Evolutionary conservation across 2,113 vertebrate species (phyloP).

Genomic region (Lethenteron reissneri): DNA sequence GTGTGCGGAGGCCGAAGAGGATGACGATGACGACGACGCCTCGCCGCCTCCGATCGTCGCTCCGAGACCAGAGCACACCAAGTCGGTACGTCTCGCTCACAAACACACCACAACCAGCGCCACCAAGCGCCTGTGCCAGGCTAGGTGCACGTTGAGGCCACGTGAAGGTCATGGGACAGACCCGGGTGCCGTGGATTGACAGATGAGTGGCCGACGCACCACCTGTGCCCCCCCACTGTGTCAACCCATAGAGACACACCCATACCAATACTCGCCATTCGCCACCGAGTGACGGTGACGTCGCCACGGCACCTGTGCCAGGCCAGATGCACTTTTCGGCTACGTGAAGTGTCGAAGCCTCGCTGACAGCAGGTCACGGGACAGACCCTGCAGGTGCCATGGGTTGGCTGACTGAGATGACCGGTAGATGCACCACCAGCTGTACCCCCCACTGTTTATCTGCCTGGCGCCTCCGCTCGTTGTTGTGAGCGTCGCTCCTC

Average conservation of each 20-base stretch:
- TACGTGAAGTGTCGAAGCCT: too few relatives aligned
- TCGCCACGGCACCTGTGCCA: too few relatives aligned
- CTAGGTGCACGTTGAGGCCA: neutral
- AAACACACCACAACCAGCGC: neutral
- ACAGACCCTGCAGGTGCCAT: too few relatives aligned
- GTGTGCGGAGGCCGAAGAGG: constrained; percentile 29
- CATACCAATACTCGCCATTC: neutral
- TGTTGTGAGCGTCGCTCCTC: too few relatives aligned
- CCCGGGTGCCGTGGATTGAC: neutral
- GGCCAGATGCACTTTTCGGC: too few relatives aligned
- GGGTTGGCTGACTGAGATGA: too few relatives aligned
- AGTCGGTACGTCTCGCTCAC: constrained; percentile 44
- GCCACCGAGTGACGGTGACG: too few relatives aligned
- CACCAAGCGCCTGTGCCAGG: neutral
- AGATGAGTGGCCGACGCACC: neutral
- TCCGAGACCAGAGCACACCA: constrained; percentile 78
- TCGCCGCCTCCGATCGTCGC: constrained; percentile 63
- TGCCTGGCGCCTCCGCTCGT: too few relatives aligned
- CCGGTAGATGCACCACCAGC: too few relatives aligned
- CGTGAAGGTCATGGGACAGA: neutral
- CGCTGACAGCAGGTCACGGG: too few relatives aligned
- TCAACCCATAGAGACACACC: neutral
- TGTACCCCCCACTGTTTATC: too few relatives aligned
- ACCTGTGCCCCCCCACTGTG: neutral
- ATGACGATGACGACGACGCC: constrained; percentile 36